Evolutionary conservation across 92 coral and sea anemone genomes (phyloP), one percentile per base, ranked within the genome.

Genomic region (Virgularia gustaviana): DNA sequence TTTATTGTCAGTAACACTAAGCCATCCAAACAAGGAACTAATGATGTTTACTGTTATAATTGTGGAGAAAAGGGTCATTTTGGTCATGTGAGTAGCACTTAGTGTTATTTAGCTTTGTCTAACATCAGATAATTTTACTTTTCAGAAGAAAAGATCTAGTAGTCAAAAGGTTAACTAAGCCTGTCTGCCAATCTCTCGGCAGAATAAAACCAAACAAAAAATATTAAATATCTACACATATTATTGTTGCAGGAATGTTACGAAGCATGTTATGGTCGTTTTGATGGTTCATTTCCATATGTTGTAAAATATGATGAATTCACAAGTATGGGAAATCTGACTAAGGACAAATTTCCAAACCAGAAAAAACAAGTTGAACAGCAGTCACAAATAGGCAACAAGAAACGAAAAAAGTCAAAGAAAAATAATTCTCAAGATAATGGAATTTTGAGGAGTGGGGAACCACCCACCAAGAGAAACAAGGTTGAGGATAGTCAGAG

Each of bases 11-110:
- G 25, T 0, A n/a, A n/a, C n/a, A 16, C 59, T 1, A 22, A 24
- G 25, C 56, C 12, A 36, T 9, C 2, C 29, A 38, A 68, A 12
- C 55, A 31, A 15, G 12, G 6, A 24, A 12, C 28, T 30, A 32
- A 32, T 1, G 9, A 49, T 13, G 80, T 86, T 3, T 86, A 49
- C 63, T 89, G 96, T 51, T 89, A 80, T 30, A 86, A 86, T 65
- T 89, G 96, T 42, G 79, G 88, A 7, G 51, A 27, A 2, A 33
- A 77, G 56, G 96, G 96, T 38, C 96, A 89, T 59, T 70, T 77
- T 47, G 96, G 96, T 36, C 83, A 89, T 39, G 96, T 89, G 70
- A 75, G 96, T 38, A 8, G 36, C 38, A 11, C n/a, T n/a, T n/a
- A n/a, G n/a, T n/a, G n/a, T n/a, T n/a, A n/a, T n/a, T n/a, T n/a